Base-by-base conservation (phyloP, 2,797 vertebrate genomes). In the Leptoclinus maculatus region DNA sequence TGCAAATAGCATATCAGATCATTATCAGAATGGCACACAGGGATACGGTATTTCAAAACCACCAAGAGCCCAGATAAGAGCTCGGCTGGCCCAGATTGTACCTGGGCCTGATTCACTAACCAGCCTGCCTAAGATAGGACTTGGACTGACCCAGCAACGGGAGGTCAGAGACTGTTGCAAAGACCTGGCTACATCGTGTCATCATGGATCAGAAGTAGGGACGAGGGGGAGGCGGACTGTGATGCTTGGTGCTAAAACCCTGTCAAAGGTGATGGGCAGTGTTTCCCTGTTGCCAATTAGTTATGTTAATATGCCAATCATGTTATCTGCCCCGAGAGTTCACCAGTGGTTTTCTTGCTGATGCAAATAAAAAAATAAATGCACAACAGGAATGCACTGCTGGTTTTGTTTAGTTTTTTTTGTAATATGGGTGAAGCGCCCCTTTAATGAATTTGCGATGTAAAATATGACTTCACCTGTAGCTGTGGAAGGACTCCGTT, bases 401-500 rank as follows among this genome's bases (percentile, higher is more conserved):
- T 43, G 21, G 21, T 57, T 19, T 16, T 47, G 4, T 7, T 54
- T 23, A 34, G 25, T 54, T 41, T 16, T 3, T 57, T 43, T 54
- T 59, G 11, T n/a, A 23, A 43, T 57, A 21, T 29, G 10, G 27
- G 32, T 64, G 21, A 71, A n/a, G 0, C 11, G 2, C 60, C 19
- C 5, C 9, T 43, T 49, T n/a, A 43, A 66, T 36, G 21, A 8
- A 41, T 56, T 7, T 45, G n/a, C 0, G 38, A 23, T 39, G 32
- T n/a, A 5, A 67, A 41, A 60, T n/a, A 13, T 21, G 38, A 23
- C 57, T 69, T 85, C 34, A 94, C 87, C 96, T 87, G 82, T 96
- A 97, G 86, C 97, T 97, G 94, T 98, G 96, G 86, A 99, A 99
- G 88, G 98, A 99, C 92, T 99, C 98, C 0, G 98, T 98, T 78